These are phyloP conservation scores for Azorinus chamasolen DNA, from an alignment of 2,888 invertebrate species.

Conservation along the genomic window DNA sequence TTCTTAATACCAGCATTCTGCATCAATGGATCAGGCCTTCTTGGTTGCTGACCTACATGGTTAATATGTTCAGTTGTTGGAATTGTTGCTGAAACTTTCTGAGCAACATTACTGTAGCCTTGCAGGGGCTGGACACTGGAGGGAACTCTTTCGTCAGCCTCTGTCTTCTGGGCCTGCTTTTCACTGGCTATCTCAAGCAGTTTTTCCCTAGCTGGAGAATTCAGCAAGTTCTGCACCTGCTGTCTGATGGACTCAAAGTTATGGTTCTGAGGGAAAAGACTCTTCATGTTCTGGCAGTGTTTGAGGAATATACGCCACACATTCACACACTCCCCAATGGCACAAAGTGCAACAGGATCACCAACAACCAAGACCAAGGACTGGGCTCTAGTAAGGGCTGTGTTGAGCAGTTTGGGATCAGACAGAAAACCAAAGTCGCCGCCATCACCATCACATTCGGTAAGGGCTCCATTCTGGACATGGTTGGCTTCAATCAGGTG, in stretches of 20 bases:
- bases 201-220: constrained; percentile 66
- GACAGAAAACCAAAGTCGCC: constrained; percentile 83
- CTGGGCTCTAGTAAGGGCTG: constrained; percentile 84
- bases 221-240: constrained; percentile 72
- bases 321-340: constrained; percentile 81
- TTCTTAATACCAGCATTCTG: too few species aligned
- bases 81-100: not conserved
- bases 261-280: constrained; percentile 74
- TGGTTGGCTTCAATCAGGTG: constrained; percentile 69
- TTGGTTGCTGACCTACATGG: too few species aligned
- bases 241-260: constrained; percentile 76
- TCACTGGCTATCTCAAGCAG: constrained; percentile 58
- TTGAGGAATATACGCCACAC: constrained; percentile 80
- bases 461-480: constrained; percentile 43
- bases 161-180: constrained; percentile 20
- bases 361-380: constrained; percentile 82
- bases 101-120: not conserved
- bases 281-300: constrained; percentile 82
- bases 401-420: constrained; percentile 84
- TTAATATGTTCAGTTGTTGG: too few species aligned
- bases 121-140: not conserved
- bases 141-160: not conserved
- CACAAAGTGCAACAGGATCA: constrained; percentile 82
- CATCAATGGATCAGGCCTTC: too few species aligned
- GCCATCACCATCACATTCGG: constrained; percentile 74